Percentiles rank a stretch among this genome's conserved stretches.
Conservation (phyloP, 2,888 invertebrate genomes). For the Lasioglossum leucozonium region DNA sequence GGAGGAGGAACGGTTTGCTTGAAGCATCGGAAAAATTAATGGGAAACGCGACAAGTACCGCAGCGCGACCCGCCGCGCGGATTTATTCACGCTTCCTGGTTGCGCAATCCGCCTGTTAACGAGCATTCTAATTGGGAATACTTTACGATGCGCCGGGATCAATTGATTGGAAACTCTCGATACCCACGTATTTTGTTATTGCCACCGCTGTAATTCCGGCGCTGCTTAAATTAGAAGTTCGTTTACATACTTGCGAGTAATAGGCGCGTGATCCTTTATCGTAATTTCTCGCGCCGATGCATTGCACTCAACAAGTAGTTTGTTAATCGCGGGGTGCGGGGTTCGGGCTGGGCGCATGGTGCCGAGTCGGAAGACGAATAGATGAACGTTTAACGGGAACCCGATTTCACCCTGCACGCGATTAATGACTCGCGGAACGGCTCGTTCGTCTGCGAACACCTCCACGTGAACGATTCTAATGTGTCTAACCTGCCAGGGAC, state of each 20-base stretch:
- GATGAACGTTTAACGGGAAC: conserved; percentile 6
- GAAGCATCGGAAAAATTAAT: conserved; percentile 7
- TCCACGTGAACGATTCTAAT: too few species aligned
- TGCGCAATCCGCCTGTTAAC: neutral
- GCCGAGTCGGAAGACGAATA: conserved; percentile 12
- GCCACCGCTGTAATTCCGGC: conserved; percentile 26
- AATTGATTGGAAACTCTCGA: conserved; percentile 25
- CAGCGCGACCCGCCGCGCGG: neutral
- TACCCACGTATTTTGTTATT: conserved; percentile 21
- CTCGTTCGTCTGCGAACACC: neutral
- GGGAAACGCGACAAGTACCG: neutral
- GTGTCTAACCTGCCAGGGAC: too few species aligned
- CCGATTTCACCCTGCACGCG: conserved; percentile 9
- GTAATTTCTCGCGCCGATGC: conserved; percentile 20
- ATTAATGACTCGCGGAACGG: conserved; percentile 13
- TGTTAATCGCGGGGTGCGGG: conserved; percentile 20
- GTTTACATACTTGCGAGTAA: conserved; percentile 48
- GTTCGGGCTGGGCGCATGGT: neutral
- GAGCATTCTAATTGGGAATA: neutral
- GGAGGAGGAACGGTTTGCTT: neutral
- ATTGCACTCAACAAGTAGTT: conserved; percentile 52
- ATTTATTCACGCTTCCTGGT: neutral
- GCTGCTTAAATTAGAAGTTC: conserved; percentile 46
- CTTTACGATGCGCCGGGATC: conserved; percentile 13
- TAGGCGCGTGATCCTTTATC: conserved; percentile 48